Base-by-base conservation (phyloP, 2,113 vertebrate genomes). In the Silurus meridionalis region DNA sequence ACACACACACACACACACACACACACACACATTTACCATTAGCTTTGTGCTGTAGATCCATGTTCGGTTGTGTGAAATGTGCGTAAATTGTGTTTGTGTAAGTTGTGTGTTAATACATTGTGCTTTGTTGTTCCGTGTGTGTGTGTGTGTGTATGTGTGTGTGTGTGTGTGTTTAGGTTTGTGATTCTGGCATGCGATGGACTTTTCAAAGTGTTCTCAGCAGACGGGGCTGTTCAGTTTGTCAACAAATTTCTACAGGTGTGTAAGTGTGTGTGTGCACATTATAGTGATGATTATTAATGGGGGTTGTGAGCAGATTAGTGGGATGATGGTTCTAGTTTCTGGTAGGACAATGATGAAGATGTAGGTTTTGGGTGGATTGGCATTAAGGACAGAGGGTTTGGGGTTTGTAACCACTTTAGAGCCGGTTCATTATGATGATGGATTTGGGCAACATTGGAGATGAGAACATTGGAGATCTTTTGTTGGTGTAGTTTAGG, bases 141-240 rank as follows among this genome's bases (percentile, higher is more conserved):
- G 28, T 37, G 28, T 37, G 28, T 37, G 28, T 37, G 46, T 57
- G 11, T 88, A 80, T 84, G 58, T 85, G 46, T 60, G 14, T 85
- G 4, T 80, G 21, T 88, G 11, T 85, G 87, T 60, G 48, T 50
- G 46, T 88, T n/a, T 63, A 99, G 98, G 93, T 99, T 99, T 91
- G 94, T 99, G 91, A 89, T 99, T 87, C 93, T 99, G 92, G 98
- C 98, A 0, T 99, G 98, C 86, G 98, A 99, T 64, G 98, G 98
- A 77, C 95, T 99, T 80, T 99, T 99, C 88, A 99, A 99, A 92
- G 98, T 97, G 4, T 99, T 99, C 71, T 97, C 96, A 25, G 96
- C 97, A 37, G 98, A 99, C 58, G 97, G 99, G 93, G 97, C 98
- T 6, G 96, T 98, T 85, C 96, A 95, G 89, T 99, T 97, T 82